A percentile compares a stretch with the other conserved stretches of the same genome.
phyloP scores from a whole-genome alignment of 2,888 invertebrate species.

The Pseudanteris insignis region DNA sequence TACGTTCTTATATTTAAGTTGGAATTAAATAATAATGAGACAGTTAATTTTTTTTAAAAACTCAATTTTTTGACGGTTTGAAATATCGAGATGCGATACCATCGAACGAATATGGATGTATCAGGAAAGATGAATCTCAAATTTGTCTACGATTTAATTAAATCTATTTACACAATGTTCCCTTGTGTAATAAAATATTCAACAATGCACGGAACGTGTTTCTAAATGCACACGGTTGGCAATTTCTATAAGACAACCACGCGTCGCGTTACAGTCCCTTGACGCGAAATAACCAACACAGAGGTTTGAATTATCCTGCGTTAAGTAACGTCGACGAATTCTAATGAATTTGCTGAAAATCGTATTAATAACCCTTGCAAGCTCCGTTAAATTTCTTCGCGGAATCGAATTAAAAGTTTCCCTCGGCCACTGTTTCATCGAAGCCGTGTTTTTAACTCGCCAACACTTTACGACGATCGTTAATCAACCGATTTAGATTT shows the following conservation, averaged over 20 bases:
- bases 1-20: no score
- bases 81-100: no score
- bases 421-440: background rate
- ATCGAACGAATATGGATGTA: no score
- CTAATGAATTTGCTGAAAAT: slow-evolving; percentile 20
- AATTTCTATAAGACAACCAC: slow-evolving; percentile 6
- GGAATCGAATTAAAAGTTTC: slow-evolving; percentile 6
- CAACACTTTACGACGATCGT: background rate
- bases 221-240: background rate
- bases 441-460: background rate
- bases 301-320: slow-evolving; percentile 11
- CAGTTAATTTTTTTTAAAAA: no score
- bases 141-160: no score
- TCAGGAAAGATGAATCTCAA: no score
- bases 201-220: slow-evolving; percentile 8
- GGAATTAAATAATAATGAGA: no score
- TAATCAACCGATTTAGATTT: background rate
- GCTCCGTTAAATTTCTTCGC: slow-evolving; percentile 5
- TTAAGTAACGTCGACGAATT: slow-evolving; percentile 23
- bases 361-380: slow-evolving; percentile 5
- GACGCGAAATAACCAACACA: slow-evolving; percentile 16
- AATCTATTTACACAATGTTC: slow-evolving; percentile 1
- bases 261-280: slow-evolving; percentile 7
- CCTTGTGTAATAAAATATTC: slow-evolving; percentile 3
- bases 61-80: no score